Conservation (phyloP, 1,140 invertebrate genomes). For the Elymnias hypermnestra region DNA sequence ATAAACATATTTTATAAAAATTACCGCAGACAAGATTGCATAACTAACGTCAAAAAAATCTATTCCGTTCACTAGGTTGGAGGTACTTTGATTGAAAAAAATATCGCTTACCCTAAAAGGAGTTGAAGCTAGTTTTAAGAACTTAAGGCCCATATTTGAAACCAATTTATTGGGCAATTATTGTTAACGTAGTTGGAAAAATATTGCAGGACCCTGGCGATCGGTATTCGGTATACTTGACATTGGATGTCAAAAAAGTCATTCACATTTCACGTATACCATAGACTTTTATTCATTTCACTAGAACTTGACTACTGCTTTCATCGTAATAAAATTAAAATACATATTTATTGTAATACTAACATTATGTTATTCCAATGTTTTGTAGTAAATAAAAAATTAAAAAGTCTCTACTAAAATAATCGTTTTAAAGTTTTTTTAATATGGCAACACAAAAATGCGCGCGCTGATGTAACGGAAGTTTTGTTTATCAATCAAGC, state of each 20-base stretch:
- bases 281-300: background rate
- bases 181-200: background rate
- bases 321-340: no score
- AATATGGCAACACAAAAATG: conserved; percentile 43
- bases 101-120: conserved; percentile 57
- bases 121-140: conserved; percentile 57
- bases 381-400: no score
- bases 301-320: no score
- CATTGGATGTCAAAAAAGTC: conserved; percentile 15
- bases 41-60: conserved; percentile 22
- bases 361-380: no score
- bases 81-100: no score
- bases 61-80: background rate
- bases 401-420: no score
- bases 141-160: conserved; percentile 57
- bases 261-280: conserved; percentile 25
- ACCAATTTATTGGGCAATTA: conserved; percentile 11
- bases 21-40: conserved; percentile 27
- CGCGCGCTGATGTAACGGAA: conserved; percentile 62
- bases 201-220: conserved; percentile 46
- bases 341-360: no score
- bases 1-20: background rate
- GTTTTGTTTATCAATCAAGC: conserved; percentile 72
- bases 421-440: no score
- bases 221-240: conserved; percentile 15